These are phyloP conservation scores for Sthenelais limicola DNA, from an alignment of 2,888 invertebrate species.

Conservation along the genomic window DNA sequence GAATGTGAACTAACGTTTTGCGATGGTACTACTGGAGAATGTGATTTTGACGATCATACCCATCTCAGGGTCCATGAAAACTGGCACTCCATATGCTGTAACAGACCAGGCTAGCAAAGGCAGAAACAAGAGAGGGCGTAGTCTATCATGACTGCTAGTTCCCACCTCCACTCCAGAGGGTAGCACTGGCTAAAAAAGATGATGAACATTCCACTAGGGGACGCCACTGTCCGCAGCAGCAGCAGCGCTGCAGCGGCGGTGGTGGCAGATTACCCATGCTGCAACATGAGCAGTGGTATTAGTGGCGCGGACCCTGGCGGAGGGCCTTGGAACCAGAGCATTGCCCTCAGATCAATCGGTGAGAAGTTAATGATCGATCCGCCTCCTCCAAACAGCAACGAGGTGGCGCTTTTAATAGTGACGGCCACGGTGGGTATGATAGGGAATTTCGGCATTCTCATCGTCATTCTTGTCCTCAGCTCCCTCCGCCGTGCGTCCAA, in stretches of 20 bases:
- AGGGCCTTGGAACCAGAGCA: slow-evolving; percentile 13
- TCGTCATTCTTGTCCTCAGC: slow-evolving; percentile 46
- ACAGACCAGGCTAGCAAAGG: no score
- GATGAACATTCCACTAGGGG: slow-evolving; percentile 16
- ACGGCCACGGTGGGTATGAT: slow-evolving; percentile 48
- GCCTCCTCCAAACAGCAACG: slow-evolving; percentile 4
- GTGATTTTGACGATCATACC: no score
- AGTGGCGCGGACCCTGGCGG: not conserved
- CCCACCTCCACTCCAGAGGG: not conserved
- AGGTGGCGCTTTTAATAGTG: slow-evolving; percentile 46
- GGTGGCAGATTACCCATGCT: not conserved
- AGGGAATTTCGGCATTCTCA: slow-evolving; percentile 45
- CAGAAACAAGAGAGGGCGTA: no score
- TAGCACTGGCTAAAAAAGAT: no score
- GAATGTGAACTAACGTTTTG: no score
- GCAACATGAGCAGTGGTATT: not conserved
- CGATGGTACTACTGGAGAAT: no score
- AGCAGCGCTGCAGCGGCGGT: not conserved
- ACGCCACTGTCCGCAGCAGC: not conserved
- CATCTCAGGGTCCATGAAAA: no score
- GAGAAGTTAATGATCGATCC: slow-evolving; percentile 16
- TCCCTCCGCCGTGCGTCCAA: slow-evolving; percentile 63
- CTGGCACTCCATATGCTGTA: no score
- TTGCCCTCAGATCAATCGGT: slow-evolving; percentile 23
- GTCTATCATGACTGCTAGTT: no score